Evolutionary conservation across 2,113 vertebrate genomes (phyloP).

Genomic region (Chauna torquata): DNA sequence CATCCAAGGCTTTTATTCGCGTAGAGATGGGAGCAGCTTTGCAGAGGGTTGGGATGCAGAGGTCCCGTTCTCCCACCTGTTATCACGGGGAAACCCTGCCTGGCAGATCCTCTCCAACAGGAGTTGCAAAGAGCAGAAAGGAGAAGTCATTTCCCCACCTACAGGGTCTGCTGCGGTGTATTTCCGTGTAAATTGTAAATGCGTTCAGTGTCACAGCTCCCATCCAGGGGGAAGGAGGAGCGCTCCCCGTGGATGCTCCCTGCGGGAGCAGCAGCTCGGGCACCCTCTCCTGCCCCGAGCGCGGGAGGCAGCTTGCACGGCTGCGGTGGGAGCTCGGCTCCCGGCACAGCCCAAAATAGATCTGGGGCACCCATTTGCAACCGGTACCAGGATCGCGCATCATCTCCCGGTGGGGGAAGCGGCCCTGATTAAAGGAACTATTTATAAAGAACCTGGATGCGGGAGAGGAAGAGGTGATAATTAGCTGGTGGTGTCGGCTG

Average conservation of each 20-base stretch:
- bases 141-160: background rate
- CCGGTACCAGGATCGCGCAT: background rate
- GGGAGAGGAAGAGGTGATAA: constrained; percentile 12
- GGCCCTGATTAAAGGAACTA: constrained; percentile 61
- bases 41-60: background rate
- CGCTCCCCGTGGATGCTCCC: background rate
- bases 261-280: rapidly evolving
- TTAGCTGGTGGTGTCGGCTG: background rate
- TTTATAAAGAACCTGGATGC: constrained; percentile 49
- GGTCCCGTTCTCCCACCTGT: background rate
- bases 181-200: rapidly evolving
- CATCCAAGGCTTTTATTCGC: background rate
- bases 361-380: constrained; percentile 61
- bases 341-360: background rate
- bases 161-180: background rate
- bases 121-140: background rate
- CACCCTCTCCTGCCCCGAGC: background rate
- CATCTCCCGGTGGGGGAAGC: background rate
- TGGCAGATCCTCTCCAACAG: background rate
- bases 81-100: background rate
- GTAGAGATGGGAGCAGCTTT: background rate
- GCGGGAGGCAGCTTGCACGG: rapidly evolving
- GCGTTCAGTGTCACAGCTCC: background rate
- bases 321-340: background rate
- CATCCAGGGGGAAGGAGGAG: background rate